phyloP scores from a whole-genome alignment of 2,888 invertebrate genomes.

The Deilephila elpenor region DNA sequence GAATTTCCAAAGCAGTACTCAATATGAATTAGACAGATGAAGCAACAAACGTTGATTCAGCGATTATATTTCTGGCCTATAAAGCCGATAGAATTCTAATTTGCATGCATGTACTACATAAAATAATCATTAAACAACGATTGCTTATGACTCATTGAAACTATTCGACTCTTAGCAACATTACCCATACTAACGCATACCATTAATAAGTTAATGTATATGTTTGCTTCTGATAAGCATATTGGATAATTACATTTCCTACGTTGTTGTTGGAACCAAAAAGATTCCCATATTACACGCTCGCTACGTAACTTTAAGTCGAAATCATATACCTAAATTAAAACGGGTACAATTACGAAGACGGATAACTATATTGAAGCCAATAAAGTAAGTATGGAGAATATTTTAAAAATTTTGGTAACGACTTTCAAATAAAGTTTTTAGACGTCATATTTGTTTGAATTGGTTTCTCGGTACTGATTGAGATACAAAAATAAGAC shows the following conservation, averaged over 20 bases:
- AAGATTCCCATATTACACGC: neutral
- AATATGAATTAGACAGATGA: neutral
- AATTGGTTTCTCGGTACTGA: neutral
- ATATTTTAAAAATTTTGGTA: no score
- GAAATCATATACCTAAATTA: no score
- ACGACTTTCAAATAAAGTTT: no score
- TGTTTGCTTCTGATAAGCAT: neutral
- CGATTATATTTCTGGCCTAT: constrained; percentile 10
- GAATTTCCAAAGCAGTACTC: neutral
- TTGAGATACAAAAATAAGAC: neutral
- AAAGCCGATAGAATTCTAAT: constrained; percentile 3
- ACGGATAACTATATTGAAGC: no score
- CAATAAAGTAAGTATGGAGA: no score
- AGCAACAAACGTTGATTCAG: constrained; percentile 11
- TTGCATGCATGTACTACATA: neutral
- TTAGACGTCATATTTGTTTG: no score
- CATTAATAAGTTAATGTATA: neutral
- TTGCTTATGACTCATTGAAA: constrained; percentile 18
- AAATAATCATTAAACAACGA: constrained; percentile 11
- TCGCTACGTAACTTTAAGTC: no score
- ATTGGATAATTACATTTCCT: neutral
- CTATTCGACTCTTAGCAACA: neutral
- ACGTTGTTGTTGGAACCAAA: neutral
- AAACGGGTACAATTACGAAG: no score
- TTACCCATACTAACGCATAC: neutral